Base-by-base conservation (phyloP, 2,797 vertebrate species). In the Synanceia verrucosa region DNA sequence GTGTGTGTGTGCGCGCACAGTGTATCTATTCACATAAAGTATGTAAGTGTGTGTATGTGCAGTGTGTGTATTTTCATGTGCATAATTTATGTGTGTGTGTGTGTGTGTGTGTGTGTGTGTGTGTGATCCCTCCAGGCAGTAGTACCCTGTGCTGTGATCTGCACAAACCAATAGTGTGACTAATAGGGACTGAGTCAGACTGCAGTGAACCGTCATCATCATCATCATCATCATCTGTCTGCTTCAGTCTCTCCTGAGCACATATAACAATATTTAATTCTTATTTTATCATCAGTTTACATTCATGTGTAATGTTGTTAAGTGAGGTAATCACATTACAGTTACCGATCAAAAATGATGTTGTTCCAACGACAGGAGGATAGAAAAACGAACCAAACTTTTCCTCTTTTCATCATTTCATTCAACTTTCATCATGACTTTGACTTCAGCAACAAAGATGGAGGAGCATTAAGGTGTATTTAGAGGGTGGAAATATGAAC, bases 141-240 rank as follows among this genome's bases (percentile, higher is more conserved):
- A 34, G 61, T 71, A 68, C 36, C 75, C 77, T 65, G 59, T 76
- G 64, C 78, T 78, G 78, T 78, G 76, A 88, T 85, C 78, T 76
- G 85, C 61, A 66, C 59, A 74, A 71, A 63, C 80, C 78, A 82
- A 76, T 77, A 69, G 73, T 89, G 76, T 89, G 86, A 88, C 84
- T 89, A 89, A 90, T 80, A 81, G 79, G 76, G 67, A 84, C 57
- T 69, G 86, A 85, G 79, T 82, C 71, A 79, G 71, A 43, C 62
- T 83, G 77, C 79, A 84, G 78, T 67, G 65, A 85, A 88, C 78
- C 71, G 44, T 66, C 62, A 78, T 60, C 65, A 58, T 55, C 63
- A 53, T 9, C 50, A 26, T 65, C 79, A 37, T 63, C 67, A 55
- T 61, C 69, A 28, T 13, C 48, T 23, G 29, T 44, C 48, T 55